Percentiles rank a stretch among this genome's conserved stretches.
phyloP scores from a whole-genome alignment of 2,888 invertebrate genomes.

The Apodemia hepburni region DNA sequence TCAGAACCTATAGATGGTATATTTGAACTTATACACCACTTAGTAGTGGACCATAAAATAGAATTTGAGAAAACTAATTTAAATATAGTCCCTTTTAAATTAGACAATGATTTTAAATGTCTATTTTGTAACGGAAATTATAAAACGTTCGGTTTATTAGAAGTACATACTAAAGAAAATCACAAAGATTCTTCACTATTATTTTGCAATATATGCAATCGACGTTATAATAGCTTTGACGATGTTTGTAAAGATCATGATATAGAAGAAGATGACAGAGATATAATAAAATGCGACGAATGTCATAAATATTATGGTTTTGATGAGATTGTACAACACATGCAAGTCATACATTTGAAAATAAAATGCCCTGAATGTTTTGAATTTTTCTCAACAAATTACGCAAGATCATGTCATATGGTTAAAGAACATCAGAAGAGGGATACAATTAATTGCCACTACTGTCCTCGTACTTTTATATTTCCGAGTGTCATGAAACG shows the following conservation, averaged over 20 bases:
- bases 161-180: conserved; percentile 41
- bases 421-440: conserved; percentile 33
- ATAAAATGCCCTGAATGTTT: conserved; percentile 33
- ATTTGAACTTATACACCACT: conserved; percentile 39
- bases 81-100: conserved; percentile 38
- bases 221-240: conserved; percentile 51
- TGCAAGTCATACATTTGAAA: conserved; percentile 32
- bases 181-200: conserved; percentile 39
- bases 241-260: conserved; percentile 51
- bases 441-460: conserved; percentile 30
- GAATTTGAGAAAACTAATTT: conserved; percentile 28
- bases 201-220: conserved; percentile 49
- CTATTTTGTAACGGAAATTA: conserved; percentile 42
- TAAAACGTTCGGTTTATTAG: conserved; percentile 41
- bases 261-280: conserved; percentile 33
- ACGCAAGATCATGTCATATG: conserved; percentile 32
- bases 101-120: conserved; percentile 44
- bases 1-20: conserved; percentile 34
- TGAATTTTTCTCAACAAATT: conserved; percentile 32
- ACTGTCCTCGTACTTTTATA: conserved; percentile 33
- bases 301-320: conserved; percentile 29
- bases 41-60: conserved; percentile 35
- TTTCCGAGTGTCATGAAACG: conserved; percentile 34
- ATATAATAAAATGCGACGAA: conserved; percentile 28
- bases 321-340: conserved; percentile 30